Conservation (phyloP, 2,797 vertebrate species). For the Parauchenoglanis punctatus region DNA sequence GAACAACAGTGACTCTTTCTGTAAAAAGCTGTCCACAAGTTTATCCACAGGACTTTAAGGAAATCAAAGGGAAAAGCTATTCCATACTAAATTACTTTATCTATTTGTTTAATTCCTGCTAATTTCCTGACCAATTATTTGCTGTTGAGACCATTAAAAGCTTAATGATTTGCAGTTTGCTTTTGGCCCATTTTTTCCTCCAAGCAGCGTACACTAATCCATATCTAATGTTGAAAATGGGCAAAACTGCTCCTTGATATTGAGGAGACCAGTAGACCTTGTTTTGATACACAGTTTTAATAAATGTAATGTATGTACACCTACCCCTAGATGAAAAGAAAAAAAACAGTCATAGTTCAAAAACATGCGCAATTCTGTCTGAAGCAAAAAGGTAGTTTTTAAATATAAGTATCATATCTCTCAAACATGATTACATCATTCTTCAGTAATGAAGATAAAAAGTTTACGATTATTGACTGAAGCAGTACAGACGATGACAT, state of each 20-base stretch:
- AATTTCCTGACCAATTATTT: too few relatives aligned
- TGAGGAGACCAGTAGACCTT: background rate
- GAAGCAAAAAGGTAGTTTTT: background rate
- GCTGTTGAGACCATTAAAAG: too few relatives aligned
- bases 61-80: too few relatives aligned
- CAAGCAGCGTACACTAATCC: background rate
- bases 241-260: background rate
- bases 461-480: constrained; percentile 5
- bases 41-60: too few relatives aligned
- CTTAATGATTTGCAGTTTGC: too few relatives aligned
- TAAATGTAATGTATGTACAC: background rate
- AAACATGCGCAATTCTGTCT: background rate
- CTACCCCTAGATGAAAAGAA: background rate
- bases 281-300: background rate
- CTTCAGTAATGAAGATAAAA: background rate
- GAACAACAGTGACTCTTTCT: too few relatives aligned
- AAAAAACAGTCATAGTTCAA: background rate
- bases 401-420: background rate
- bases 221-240: background rate
- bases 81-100: too few relatives aligned
- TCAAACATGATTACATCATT: constrained; percentile 11
- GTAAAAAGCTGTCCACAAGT: too few relatives aligned
- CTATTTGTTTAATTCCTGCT: too few relatives aligned
- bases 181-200: too few relatives aligned
- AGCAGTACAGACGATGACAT: constrained; percentile 1